These are phyloP conservation scores for Salvelinus fontinalis DNA, from an alignment of 2,113 vertebrate genomes.

Conservation along the genomic window DNA sequence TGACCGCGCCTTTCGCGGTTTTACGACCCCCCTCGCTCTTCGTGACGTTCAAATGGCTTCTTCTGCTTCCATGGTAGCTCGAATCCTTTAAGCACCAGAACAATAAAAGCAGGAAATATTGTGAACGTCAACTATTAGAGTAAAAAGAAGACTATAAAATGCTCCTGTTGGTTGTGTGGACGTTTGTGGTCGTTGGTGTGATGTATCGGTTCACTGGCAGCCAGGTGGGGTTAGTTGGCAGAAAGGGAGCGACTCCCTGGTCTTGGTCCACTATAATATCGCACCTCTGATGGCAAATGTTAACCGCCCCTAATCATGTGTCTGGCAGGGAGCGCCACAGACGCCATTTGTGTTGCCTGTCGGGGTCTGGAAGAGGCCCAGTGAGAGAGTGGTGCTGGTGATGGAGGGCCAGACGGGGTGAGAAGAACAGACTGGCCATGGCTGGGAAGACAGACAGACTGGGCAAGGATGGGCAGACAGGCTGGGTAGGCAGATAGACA, in stretches of 20 bases:
- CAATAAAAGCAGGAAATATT: background rate
- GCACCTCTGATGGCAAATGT: conserved; percentile 9
- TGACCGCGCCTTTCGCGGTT: background rate
- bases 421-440: conserved; percentile 6
- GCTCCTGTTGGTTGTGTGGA: background rate
- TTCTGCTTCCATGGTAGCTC: background rate
- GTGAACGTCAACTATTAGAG: background rate
- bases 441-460: background rate
- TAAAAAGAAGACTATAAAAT: background rate
- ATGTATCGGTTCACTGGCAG: too few species aligned
- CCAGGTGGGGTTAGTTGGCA: too few species aligned
- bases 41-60: background rate
- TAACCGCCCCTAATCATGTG: conserved; percentile 23
- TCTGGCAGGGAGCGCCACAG: conserved; percentile 23
- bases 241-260: background rate
- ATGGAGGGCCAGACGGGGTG: conserved; percentile 11
- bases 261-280: background rate
- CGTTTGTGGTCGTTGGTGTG: background rate
- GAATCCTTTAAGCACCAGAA: background rate
- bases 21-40: background rate
- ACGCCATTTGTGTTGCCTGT: conserved; percentile 20
- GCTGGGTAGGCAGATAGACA: conserved; percentile 14
- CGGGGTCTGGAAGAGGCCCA: conserved; percentile 40
- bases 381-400: conserved; percentile 3
- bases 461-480: conserved; percentile 23